A percentile compares a stretch with the other conserved stretches of the same genome.
Evolutionary conservation across 1,140 invertebrate genomes (phyloP).

Genomic region (Gryllus bimaculatus): DNA sequence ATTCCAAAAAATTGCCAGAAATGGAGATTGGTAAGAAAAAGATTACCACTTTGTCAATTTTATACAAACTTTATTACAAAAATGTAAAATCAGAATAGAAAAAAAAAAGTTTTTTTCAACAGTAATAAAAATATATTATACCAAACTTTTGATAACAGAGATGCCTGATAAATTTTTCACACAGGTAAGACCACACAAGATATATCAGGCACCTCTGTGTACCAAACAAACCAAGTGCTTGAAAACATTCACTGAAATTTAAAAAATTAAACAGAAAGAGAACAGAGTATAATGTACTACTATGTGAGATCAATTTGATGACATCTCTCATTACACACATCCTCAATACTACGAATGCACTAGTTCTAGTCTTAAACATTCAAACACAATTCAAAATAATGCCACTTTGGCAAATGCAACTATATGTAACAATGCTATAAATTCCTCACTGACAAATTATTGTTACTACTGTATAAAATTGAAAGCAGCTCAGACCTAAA

Average conservation of each 20-base stretch:
- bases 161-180: neutral
- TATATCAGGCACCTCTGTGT: neutral
- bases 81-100: conserved; percentile 6
- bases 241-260: neutral
- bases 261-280: neutral
- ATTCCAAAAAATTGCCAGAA: no score
- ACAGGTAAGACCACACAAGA: neutral
- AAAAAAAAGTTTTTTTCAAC: neutral
- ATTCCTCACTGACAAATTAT: no score
- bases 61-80: neutral
- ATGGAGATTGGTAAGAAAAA: no score
- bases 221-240: neutral
- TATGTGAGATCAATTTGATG: neutral
- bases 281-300: neutral
- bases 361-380: no score
- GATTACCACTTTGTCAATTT: neutral
- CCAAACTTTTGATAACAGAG: neutral
- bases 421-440: no score
- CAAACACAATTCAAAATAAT: no score
- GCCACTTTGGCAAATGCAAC: no score
- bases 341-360: no score
- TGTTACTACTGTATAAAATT: no score
- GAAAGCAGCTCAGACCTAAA: no score
- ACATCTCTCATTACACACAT: no score
- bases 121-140: neutral